phyloP scores from a whole-genome alignment of 2,888 invertebrate species.

The Priocnemis perturbator region DNA sequence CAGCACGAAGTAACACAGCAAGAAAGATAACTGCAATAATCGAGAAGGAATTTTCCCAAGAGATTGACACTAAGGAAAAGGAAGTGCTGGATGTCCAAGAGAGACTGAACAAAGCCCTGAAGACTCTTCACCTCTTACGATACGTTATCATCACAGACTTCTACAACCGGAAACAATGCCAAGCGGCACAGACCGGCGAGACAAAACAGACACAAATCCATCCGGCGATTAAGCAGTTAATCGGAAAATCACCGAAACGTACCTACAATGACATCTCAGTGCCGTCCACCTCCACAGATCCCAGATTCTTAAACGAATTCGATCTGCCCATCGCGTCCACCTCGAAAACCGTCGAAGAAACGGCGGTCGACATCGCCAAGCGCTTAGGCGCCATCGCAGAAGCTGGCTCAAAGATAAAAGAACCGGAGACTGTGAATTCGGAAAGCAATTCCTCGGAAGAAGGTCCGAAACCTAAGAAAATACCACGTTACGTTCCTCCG shows the following conservation, averaged over 20 bases:
- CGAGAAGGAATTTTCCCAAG: constrained; percentile 83
- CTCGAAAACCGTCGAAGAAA: neutral
- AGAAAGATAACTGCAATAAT: constrained; percentile 81
- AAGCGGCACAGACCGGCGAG: constrained; percentile 70
- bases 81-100: constrained; percentile 85
- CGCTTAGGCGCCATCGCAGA: neutral
- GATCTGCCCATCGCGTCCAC: neutral
- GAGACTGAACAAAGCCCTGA: constrained; percentile 78
- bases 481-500: constrained; percentile 72
- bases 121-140: constrained; percentile 79
- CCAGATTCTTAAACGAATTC: constrained; percentile 19
- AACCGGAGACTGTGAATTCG: constrained; percentile 17
- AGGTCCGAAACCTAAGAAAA: constrained; percentile 59
- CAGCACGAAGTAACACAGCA: constrained; percentile 65
- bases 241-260: constrained; percentile 78
- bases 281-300: constrained; percentile 39
- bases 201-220: constrained; percentile 79
- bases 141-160: constrained; percentile 80
- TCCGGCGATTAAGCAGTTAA: constrained; percentile 85
- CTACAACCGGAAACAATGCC: constrained; percentile 78
- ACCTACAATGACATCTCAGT: constrained; percentile 23
- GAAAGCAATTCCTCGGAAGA: constrained; percentile 24
- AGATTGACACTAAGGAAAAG: constrained; percentile 82
- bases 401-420: neutral
- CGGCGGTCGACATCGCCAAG: constrained; percentile 10